Base-by-base conservation (phyloP, 2,888 invertebrate species). In the Callyntrura guangdongensis region DNA sequence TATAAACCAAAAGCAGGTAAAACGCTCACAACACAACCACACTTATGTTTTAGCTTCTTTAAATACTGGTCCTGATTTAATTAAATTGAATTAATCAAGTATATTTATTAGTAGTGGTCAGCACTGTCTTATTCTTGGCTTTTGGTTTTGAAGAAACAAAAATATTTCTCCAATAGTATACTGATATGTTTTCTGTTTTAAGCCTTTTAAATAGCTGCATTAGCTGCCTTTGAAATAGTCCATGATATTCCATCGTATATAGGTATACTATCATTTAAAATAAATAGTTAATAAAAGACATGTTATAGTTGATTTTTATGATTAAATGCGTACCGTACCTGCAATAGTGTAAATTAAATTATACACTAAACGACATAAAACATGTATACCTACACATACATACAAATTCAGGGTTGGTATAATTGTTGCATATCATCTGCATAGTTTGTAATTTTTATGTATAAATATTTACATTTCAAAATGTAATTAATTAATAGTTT, bases 101-200 rank as follows among this genome's bases (percentile, higher is more conserved):
- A 67, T 36, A 14, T 72, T n/a, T 69, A 67, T 56, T 72, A 64
- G 22, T 74, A 53, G 81, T 90, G 86, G 90, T 90, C 90, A 89
- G 89, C 89, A 74, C 53, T 89, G 84, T 72, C 56, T 77, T 79
- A 74, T 56, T 45, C 79, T 89, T 85, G 85, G 85, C 90, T 90
- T 74, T 27, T 86, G 72, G 85, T 49, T 49, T 27, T 56, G 20
- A 82, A 74, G 74, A 47, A 77, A 14, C 22, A 53, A 72, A 61
- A 61, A 61, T 17, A 36, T 49, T 27, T 77, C 79, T 86, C 86
- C 86, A 67, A 47, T 56, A 56, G 74, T 82, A 86, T 86, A 86
- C 86, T 90, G 90, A 90, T 90, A 90, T 90, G 90, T 90, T 81
- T 86, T 83, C 74, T 81, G 74, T 81, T 67, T 67, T 77, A 86